Base-by-base conservation (phyloP, 2,113 vertebrate genomes). In the Triplophysa dalaica region DNA sequence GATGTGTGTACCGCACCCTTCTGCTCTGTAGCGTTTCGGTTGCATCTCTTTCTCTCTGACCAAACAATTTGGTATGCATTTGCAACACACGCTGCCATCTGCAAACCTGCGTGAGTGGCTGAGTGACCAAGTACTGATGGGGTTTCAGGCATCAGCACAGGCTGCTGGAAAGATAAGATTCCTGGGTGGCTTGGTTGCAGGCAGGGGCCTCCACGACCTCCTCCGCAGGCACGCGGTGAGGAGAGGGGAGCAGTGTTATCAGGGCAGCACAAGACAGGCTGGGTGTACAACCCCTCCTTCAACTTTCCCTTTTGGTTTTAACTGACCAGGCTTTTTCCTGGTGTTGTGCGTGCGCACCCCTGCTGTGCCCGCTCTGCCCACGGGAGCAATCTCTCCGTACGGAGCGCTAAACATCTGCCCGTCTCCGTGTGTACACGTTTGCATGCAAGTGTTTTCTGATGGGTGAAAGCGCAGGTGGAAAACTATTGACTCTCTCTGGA, bases 141-240 rank as follows among this genome's bases (percentile, higher is more conserved):
- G 76, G 81, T 82, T 86, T 86, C 85, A 77, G 87, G 81, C 91
- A 91, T 90, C 75, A 81, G 81, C 84, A 87, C 85, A 82, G 90
- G 84, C 91, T 92, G 92, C 87, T 82, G 80, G 84, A 88, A 82
- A 92, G 92, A 93, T 93, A 93, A 92, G 90, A 92, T 92, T 93
- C 92, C 91, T 91, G 90, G 88, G 91, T 92, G 92, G 91, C 87
- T 91, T 88, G 87, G 86, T 87, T 80, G 81, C 86, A 85, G 89
- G 89, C 86, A 85, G 67, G 69, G 69, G 61, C 78, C 68, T 64
- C 77, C 52, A 61, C 19, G 60, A 33, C 63, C 41, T 61, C 70
- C 69, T 81, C 81, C 81, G 65, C 76, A 79, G 87, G 90, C 91
- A 88, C 83, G 76, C 84, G 61, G 82, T 72, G 33, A 81, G 60